These are phyloP conservation scores for Musca domestica DNA, from an alignment of 1,140 invertebrate genomes.

Conservation along the genomic window DNA sequence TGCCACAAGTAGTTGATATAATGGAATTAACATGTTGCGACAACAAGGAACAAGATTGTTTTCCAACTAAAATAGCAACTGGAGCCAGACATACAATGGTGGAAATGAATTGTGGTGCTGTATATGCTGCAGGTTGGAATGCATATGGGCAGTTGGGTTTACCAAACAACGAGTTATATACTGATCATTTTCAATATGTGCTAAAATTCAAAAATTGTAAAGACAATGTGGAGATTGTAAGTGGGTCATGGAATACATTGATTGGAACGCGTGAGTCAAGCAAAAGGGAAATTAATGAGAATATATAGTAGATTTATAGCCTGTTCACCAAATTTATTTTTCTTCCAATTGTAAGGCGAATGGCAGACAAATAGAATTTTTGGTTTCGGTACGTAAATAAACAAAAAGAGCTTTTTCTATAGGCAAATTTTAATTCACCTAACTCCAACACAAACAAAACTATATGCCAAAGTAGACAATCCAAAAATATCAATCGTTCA, in stretches of 20 bases:
- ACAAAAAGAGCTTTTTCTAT: too few species aligned
- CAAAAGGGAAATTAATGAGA: too few species aligned
- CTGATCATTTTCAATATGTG: slow-evolving; percentile 35
- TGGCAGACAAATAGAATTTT: too few species aligned
- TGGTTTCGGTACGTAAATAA: too few species aligned
- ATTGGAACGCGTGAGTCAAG: not conserved
- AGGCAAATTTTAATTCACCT: too few species aligned
- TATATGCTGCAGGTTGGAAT: slow-evolving; percentile 73
- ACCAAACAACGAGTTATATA: slow-evolving; percentile 23
- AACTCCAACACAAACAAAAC: too few species aligned
- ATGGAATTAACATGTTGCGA: slow-evolving; percentile 51
- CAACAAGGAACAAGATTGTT: slow-evolving; percentile 45
- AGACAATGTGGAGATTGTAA: slow-evolving; percentile 27
- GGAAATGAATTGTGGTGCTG: slow-evolving; percentile 59
- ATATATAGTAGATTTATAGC: too few species aligned
- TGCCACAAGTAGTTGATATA: slow-evolving; percentile 43
- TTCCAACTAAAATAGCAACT: slow-evolving; percentile 63
- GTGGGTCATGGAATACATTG: slow-evolving; percentile 47
- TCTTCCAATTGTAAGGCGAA: too few species aligned
- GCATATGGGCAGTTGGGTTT: slow-evolving; percentile 71
- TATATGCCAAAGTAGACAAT: too few species aligned
- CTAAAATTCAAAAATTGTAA: not conserved
- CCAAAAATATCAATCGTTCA: too few species aligned
- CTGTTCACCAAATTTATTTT: too few species aligned
- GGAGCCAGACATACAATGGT: slow-evolving; percentile 67